Percentiles rank a stretch among this genome's conserved stretches.
Evolutionary conservation across 1,140 invertebrate genomes (phyloP).

Genomic region (Eurosta solidaginis): DNA sequence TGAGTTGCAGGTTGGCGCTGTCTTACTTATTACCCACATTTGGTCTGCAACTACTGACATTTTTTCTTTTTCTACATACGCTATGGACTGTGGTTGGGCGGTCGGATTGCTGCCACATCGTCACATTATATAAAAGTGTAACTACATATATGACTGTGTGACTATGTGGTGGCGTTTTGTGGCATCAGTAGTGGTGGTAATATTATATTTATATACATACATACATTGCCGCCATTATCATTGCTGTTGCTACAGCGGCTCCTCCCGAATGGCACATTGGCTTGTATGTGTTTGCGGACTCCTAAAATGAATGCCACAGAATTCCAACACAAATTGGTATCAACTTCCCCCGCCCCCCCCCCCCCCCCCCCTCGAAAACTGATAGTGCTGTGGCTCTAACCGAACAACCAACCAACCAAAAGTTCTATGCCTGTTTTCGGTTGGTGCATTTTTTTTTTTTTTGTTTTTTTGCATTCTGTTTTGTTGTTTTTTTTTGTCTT

Average conservation of each 20-base stretch:
- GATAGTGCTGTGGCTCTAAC: neutral
- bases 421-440: neutral
- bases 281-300: neutral
- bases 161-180: conserved; percentile 1
- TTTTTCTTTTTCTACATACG: conserved; percentile 8
- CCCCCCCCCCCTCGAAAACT: neutral
- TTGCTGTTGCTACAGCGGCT: neutral
- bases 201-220: neutral
- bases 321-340: conserved; percentile 21
- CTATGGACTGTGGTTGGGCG: neutral
- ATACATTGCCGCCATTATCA: neutral
- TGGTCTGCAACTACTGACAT: neutral
- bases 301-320: conserved; percentile 7
- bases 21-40: neutral
- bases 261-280: neutral
- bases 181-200: conserved; percentile 24
- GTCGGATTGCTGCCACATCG: neutral
- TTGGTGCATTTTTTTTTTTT: neutral
- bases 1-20: neutral
- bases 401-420: conserved; percentile 15
- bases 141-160: conserved; percentile 4
- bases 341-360: neutral
- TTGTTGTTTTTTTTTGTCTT: conserved; percentile 12
- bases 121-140: too few relatives aligned
- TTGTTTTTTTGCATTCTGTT: neutral